Percentiles rank a stretch among this genome's conserved stretches.
phyloP scores from a whole-genome alignment of 1,140 invertebrate genomes.

The Zaprionus tsacasi region DNA sequence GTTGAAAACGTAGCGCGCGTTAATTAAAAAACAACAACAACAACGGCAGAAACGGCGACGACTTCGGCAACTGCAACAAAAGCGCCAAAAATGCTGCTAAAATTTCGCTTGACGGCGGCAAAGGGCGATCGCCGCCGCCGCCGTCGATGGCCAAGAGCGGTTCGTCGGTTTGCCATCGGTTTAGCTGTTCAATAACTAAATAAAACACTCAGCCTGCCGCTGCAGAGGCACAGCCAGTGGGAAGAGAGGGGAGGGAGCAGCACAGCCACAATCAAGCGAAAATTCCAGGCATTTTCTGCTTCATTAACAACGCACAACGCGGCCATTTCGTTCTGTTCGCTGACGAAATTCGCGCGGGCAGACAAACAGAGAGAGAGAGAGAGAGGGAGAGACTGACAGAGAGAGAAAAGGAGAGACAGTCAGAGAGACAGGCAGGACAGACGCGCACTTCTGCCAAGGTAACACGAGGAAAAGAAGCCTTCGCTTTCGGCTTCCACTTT shows the following conservation, averaged over 20 bases:
- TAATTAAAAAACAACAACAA: slow-evolving; percentile 73
- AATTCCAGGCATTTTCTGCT: slow-evolving; percentile 80
- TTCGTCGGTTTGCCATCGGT: slow-evolving; percentile 31
- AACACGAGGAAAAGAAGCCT: neutral
- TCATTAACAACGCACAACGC: slow-evolving; percentile 80
- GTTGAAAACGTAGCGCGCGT: slow-evolving; percentile 76
- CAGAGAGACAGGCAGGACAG: neutral
- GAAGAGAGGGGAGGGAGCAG: slow-evolving; percentile 1
- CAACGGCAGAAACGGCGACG: slow-evolving; percentile 12
- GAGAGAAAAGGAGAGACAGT: neutral
- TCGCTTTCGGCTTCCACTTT: slow-evolving; percentile 15
- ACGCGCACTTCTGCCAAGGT: neutral
- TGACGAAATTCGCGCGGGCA: slow-evolving; percentile 35
- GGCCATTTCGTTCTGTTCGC: slow-evolving; percentile 72
- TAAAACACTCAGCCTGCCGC: slow-evolving; percentile 64
- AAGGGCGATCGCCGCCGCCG: slow-evolving; percentile 39
- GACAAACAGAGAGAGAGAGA: neutral
- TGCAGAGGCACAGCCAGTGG: slow-evolving; percentile 1
- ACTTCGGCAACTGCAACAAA: slow-evolving; percentile 47
- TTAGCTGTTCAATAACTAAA: slow-evolving; percentile 78
- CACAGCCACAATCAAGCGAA: slow-evolving; percentile 72
- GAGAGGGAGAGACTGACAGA: neutral
- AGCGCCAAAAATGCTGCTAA: slow-evolving; percentile 81
- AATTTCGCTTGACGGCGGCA: slow-evolving; percentile 50
- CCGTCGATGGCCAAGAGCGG: slow-evolving; percentile 27